Conservation (phyloP, 2,797 vertebrate species). For the Myiotriccus ornatus region DNA sequence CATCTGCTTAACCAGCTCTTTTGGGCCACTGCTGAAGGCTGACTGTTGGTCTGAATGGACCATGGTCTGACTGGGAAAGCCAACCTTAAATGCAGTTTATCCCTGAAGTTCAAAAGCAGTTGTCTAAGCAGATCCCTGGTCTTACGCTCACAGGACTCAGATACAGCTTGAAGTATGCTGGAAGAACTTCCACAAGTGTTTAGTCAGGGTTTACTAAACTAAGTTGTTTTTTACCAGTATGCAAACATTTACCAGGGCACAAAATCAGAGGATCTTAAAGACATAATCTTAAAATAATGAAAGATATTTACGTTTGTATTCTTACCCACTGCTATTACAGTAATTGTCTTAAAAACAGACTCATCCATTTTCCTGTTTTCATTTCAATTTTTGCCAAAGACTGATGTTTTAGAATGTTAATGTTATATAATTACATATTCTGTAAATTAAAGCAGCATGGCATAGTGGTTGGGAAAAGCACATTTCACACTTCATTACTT, state of each 20-base stretch:
- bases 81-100: not conserved
- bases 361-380: slow-evolving; percentile 52
- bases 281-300: slow-evolving; percentile 32
- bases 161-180: not conserved
- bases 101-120: not conserved
- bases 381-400: slow-evolving; percentile 68
- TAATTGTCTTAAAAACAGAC: slow-evolving; percentile 50
- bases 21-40: not conserved
- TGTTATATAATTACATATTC: slow-evolving; percentile 70
- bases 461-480: slow-evolving; percentile 55
- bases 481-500: slow-evolving; percentile 72
- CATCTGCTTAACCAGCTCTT: not conserved
- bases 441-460: slow-evolving; percentile 72
- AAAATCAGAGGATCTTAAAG: slow-evolving; percentile 1
- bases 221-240: not conserved
- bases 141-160: not conserved
- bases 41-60: not conserved
- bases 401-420: slow-evolving; percentile 68
- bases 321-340: slow-evolving; percentile 4
- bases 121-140: not conserved
- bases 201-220: not conserved
- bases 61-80: not conserved
- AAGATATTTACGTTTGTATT: slow-evolving; percentile 18
- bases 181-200: not conserved
- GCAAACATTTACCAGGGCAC: not conserved